These are phyloP conservation scores for Reticulitermes speratus DNA, from an alignment of 1,140 invertebrate species.

Conservation along the genomic window DNA sequence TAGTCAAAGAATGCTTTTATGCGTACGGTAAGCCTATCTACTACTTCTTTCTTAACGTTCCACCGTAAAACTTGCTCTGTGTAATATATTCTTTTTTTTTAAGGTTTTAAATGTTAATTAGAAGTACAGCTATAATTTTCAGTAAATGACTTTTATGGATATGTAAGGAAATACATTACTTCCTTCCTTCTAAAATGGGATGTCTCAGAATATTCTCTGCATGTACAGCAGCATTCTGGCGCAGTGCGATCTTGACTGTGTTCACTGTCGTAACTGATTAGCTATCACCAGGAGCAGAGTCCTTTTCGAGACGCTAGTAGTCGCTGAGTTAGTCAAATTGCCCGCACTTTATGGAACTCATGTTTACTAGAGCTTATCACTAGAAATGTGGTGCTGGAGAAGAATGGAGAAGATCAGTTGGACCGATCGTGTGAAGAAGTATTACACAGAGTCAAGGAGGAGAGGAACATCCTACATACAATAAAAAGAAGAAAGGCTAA, in stretches of 20 bases:
- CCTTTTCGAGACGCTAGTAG: too few species aligned
- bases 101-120: neutral
- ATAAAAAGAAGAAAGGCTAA: too few species aligned
- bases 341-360: too few species aligned
- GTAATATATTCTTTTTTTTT: neutral
- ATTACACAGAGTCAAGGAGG: too few species aligned
- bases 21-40: neutral
- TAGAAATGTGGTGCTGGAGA: too few species aligned
- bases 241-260: neutral
- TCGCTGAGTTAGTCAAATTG: too few species aligned
- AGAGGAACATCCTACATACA: too few species aligned
- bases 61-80: neutral
- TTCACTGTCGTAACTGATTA: neutral
- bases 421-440: too few species aligned
- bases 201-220: neutral
- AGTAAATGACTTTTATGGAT: constrained; percentile 1
- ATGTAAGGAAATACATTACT: neutral
- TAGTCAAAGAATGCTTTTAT: constrained; percentile 8
- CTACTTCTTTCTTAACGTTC: neutral
- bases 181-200: neutral
- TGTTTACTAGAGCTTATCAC: too few species aligned
- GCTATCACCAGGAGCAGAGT: too few species aligned
- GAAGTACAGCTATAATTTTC: neutral
- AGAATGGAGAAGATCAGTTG: too few species aligned
- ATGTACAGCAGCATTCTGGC: neutral